Conservation (phyloP, 2,888 invertebrate genomes). For the Heliconius hortense region DNA sequence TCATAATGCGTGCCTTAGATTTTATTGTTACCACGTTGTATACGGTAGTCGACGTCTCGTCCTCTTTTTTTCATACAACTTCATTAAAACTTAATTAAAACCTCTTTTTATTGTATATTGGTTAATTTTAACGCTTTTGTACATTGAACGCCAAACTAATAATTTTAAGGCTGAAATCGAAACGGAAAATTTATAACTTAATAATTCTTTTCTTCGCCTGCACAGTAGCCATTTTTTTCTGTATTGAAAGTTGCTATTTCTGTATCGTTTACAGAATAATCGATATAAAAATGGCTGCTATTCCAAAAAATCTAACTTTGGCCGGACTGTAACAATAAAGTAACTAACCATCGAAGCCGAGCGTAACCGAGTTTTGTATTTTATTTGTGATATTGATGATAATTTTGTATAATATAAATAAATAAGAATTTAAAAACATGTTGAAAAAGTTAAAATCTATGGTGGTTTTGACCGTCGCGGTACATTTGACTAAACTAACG, state of each 20-base stretch:
- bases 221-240: neutral
- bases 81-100: neutral
- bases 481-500: conserved; percentile 52
- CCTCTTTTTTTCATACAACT: neutral
- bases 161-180: conserved; percentile 20
- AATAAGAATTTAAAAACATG: conserved; percentile 72
- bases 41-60: neutral
- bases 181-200: neutral
- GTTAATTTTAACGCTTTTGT: conserved; percentile 36
- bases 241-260: neutral
- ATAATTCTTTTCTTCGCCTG: neutral
- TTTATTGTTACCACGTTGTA: conserved; percentile 11
- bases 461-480: conserved; percentile 62
- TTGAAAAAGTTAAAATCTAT: conserved; percentile 72
- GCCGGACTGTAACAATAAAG: neutral
- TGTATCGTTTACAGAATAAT: neutral
- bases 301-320: neutral
- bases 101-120: conserved; percentile 27
- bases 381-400: conserved; percentile 79
- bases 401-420: conserved; percentile 72
- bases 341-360: conserved; percentile 16
- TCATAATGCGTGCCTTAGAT: conserved; percentile 6
- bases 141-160: conserved; percentile 33
- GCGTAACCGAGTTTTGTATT: conserved; percentile 48
- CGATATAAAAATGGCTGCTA: neutral